Percentiles rank a stretch among this genome's conserved stretches.
These are phyloP conservation scores for Acleris literana DNA, from an alignment of 2,888 invertebrate species.

Conservation along the genomic window DNA sequence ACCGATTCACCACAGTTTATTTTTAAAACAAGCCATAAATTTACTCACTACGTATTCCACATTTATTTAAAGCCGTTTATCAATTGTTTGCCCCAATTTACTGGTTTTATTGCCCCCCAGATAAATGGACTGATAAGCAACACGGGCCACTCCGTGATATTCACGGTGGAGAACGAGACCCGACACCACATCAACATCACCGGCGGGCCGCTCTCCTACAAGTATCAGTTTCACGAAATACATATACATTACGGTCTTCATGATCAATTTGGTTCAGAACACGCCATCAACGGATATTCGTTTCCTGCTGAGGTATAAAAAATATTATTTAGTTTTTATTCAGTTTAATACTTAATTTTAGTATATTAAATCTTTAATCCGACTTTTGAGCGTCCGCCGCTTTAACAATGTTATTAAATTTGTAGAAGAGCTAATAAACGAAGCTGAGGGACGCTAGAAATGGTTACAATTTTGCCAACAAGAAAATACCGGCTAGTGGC, in stretches of 20 bases:
- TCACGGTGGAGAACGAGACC: constrained; percentile 94
- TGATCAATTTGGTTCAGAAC: constrained; percentile 97
- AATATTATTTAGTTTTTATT: background rate
- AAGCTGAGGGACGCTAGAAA: constrained; percentile 7
- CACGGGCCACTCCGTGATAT: constrained; percentile 97
- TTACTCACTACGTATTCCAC: constrained; percentile 29
- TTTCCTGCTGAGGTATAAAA: constrained; percentile 98
- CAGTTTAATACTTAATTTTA: background rate
- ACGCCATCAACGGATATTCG: constrained; percentile 96
- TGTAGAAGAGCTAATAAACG: constrained; percentile 4
- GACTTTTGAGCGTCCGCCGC: background rate
- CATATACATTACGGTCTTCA: constrained; percentile 96
- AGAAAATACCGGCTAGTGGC: background rate
- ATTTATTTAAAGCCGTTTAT: constrained; percentile 29
- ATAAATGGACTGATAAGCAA: constrained; percentile 95
- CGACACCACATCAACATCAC: constrained; percentile 95
- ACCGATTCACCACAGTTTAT: constrained; percentile 12
- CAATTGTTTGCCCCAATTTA: constrained; percentile 34
- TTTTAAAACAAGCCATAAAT: constrained; percentile 22
- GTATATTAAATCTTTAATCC: constrained; percentile 7
- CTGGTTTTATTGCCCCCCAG: constrained; percentile 74
- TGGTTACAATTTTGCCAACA: constrained; percentile 13
- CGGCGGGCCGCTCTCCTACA: constrained; percentile 97
- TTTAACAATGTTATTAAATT: constrained; percentile 13
- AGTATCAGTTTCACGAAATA: constrained; percentile 97